Conservation (phyloP, 2,113 vertebrate genomes). For the Oreochromis tanganicae region DNA sequence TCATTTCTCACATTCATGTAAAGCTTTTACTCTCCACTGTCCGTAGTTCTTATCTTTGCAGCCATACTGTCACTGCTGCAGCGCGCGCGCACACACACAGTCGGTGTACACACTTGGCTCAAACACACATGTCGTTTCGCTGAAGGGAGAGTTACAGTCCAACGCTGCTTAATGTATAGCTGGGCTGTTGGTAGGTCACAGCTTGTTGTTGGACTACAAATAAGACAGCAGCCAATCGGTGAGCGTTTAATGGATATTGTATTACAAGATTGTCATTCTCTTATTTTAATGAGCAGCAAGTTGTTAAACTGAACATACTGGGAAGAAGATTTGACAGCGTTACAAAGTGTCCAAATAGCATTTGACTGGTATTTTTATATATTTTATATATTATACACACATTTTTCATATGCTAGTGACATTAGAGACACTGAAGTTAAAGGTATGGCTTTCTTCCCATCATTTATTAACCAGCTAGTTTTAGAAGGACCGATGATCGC, state of each 20-base stretch:
- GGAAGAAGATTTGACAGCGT: not conserved
- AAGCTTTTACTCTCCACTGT: not conserved
- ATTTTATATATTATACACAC: not conserved
- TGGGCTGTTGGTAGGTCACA: slow-evolving; percentile 32
- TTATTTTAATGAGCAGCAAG: not conserved
- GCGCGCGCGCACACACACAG: fast-evolving
- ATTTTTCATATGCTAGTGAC: not conserved
- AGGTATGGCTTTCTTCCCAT: not conserved
- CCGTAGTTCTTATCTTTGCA: slow-evolving; percentile 31
- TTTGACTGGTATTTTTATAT: not conserved
- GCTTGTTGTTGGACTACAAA: slow-evolving; percentile 16
- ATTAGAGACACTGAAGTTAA: not conserved
- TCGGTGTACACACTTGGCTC: not conserved
- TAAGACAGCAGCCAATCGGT: slow-evolving; percentile 6
- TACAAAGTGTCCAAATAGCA: not conserved
- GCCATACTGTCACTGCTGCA: slow-evolving; percentile 11
- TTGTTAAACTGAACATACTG: not conserved
- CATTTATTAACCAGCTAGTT: not conserved
- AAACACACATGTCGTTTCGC: not conserved
- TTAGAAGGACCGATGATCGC: not conserved
- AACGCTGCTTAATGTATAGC: slow-evolving; percentile 8
- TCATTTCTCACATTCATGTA: not conserved
- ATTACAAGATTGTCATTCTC: not conserved
- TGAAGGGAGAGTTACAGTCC: not conserved
- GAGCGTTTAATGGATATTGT: slow-evolving; percentile 8